These are phyloP conservation scores for Charina bottae DNA, from an alignment of 2,113 vertebrate species.

Conservation along the genomic window DNA sequence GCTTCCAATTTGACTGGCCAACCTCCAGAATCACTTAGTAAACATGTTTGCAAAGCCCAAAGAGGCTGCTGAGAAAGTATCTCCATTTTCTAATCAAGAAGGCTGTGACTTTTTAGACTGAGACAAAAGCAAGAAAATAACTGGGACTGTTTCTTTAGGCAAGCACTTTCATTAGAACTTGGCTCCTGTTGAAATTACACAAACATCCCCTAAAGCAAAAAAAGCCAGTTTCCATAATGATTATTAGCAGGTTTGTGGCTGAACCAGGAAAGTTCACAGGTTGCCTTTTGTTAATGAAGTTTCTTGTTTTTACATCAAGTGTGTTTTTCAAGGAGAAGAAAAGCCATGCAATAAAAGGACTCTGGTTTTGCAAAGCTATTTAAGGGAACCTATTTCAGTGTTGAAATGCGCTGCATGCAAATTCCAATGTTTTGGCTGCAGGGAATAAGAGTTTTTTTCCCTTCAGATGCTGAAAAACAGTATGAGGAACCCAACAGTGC, in stretches of 20 bases:
- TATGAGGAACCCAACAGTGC: not conserved
- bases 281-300: conserved; percentile 17
- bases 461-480: not conserved
- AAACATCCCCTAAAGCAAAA: conserved; percentile 9
- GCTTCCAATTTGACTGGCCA: not conserved
- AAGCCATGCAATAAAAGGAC: not conserved
- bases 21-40: not conserved
- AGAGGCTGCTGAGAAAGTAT: conserved; percentile 30
- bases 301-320: conserved; percentile 8
- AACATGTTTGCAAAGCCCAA: conserved; percentile 13
- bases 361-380: not conserved
- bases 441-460: too few relatives aligned
- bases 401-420: not conserved
- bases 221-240: conserved; percentile 7
- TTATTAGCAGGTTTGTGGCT: conserved; percentile 16
- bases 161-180: not conserved
- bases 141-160: conserved; percentile 28
- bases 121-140: conserved; percentile 26
- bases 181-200: conserved; percentile 31
- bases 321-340: not conserved
- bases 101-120: conserved; percentile 25
- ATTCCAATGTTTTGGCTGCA: not conserved
- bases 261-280: conserved; percentile 7
- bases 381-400: not conserved
- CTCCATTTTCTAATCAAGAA: conserved; percentile 15